phyloP scores from a whole-genome alignment of 2,113 vertebrate species.

The Vidua chalybeata region DNA sequence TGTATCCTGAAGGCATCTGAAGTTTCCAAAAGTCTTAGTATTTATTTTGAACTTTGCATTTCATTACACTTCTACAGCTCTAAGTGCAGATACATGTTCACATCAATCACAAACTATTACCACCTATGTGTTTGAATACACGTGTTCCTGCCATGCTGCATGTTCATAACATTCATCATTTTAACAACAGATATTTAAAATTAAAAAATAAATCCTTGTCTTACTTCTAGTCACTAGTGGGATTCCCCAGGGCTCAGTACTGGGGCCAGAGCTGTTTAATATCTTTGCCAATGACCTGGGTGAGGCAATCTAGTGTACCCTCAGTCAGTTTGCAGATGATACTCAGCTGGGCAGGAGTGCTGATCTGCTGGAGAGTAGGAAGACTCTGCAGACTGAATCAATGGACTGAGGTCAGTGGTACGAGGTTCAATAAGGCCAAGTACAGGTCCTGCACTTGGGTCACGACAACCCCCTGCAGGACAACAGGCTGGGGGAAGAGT shows the following conservation, averaged over 20 bases:
- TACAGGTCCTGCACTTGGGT: background rate
- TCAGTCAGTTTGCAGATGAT: background rate
- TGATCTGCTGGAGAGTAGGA: background rate
- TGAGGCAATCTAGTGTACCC: rapidly evolving
- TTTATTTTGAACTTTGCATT: background rate
- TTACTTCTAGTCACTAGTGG: background rate
- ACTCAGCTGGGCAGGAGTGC: rapidly evolving
- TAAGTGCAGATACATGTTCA: background rate
- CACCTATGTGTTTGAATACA: background rate
- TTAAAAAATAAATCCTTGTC: background rate
- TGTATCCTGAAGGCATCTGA: background rate
- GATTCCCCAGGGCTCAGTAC: background rate
- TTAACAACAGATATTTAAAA: background rate
- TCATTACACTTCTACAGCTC: background rate
- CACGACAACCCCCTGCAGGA: background rate
- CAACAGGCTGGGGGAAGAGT: background rate
- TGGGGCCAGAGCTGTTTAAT: background rate
- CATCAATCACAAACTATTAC: background rate
- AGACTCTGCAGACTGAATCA: background rate
- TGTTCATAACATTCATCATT: background rate
- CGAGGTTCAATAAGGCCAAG: background rate
- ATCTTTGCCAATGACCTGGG: background rate
- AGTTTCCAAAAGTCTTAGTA: background rate
- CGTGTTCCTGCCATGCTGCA: background rate
- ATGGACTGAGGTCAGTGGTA: background rate